Percentiles rank a stretch among this genome's conserved stretches.
Evolutionary conservation across 2,888 invertebrate species (phyloP).

Genomic region (Parelbella ahira): DNA sequence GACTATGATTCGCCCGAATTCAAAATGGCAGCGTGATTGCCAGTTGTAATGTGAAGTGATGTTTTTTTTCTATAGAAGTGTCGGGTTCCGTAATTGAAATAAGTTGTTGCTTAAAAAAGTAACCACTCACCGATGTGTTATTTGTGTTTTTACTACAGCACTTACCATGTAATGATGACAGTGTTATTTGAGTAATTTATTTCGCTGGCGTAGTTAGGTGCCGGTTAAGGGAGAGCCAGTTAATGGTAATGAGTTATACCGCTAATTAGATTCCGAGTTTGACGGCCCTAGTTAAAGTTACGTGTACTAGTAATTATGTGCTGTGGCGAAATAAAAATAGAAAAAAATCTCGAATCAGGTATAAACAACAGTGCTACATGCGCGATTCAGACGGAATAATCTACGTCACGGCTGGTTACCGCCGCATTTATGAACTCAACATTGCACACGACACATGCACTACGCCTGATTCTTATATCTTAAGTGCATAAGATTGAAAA

Average conservation of each 20-base stretch:
- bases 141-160: conserved; percentile 1
- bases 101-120: conserved; percentile 13
- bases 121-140: conserved; percentile 1
- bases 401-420: conserved; percentile 44
- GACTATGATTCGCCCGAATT: conserved; percentile 57
- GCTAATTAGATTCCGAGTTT: no score
- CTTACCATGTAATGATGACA: no score
- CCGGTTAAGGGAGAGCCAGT: no score
- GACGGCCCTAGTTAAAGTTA: no score
- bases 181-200: not conserved
- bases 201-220: not conserved
- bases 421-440: conserved; percentile 8
- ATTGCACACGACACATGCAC: not conserved
- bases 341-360: conserved; percentile 45
- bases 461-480: not conserved
- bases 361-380: conserved; percentile 37
- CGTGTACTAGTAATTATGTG: no score
- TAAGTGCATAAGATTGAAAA: no score
- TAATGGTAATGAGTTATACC: conserved; percentile 9
- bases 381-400: conserved; percentile 45
- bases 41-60: conserved; percentile 34
- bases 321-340: conserved; percentile 42
- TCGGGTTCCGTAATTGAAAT: conserved; percentile 25
- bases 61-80: conserved; percentile 19
- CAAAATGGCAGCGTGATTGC: conserved; percentile 33